Evolutionary conservation across 2,797 vertebrate genomes (phyloP).

Genomic region (Hyperoplus immaculatus): DNA sequence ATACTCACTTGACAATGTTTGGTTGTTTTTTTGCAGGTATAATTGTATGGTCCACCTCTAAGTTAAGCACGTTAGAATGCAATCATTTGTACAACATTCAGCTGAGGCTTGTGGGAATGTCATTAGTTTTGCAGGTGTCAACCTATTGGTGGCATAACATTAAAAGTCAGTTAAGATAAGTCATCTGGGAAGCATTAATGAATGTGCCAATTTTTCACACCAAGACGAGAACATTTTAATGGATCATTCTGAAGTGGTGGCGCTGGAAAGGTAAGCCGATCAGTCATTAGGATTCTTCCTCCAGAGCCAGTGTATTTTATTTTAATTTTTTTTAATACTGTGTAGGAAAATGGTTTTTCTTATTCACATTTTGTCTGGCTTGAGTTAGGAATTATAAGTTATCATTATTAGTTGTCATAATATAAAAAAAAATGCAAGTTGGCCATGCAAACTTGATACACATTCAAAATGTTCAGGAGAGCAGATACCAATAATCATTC

Average conservation of each 20-base stretch:
- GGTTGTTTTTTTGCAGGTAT: neutral
- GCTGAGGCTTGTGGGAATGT: neutral
- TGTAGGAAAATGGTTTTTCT: neutral
- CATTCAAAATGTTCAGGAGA: neutral
- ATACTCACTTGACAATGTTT: conserved; percentile 7
- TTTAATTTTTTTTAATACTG: neutral
- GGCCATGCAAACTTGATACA: neutral
- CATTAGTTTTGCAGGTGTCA: neutral
- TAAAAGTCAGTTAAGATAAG: neutral
- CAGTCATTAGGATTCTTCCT: neutral
- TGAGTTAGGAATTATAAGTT: neutral
- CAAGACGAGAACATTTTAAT: neutral
- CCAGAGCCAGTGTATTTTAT: neutral
- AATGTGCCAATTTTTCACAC: neutral
- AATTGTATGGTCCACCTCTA: neutral
- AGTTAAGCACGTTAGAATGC: neutral
- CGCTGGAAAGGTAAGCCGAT: neutral
- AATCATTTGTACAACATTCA: neutral
- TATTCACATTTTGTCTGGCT: neutral
- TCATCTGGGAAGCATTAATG: neutral
- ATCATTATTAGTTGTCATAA: neutral
- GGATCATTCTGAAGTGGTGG: neutral
- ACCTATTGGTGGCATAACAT: neutral
- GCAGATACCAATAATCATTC: too few species aligned
- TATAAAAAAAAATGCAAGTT: too few species aligned